phyloP scores from a whole-genome alignment of 2,888 invertebrate species.

The Rapana venosa region DNA sequence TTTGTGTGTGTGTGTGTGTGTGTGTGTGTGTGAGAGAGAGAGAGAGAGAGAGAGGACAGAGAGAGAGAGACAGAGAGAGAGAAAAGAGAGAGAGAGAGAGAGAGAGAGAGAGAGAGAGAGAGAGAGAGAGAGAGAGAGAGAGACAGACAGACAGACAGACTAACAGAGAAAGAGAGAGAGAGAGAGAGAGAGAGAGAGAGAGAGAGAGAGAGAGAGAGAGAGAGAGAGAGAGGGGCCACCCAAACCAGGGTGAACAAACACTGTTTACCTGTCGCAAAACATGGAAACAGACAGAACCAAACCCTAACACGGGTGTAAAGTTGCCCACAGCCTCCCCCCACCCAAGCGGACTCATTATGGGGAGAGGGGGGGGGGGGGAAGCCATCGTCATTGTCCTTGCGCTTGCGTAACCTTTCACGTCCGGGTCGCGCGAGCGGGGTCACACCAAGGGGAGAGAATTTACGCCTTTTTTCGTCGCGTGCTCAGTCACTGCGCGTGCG shows the following conservation, averaged over 20 bases:
- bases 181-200: background rate
- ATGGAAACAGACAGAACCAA: background rate
- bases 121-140: background rate
- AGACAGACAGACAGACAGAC: background rate
- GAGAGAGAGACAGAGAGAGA: background rate
- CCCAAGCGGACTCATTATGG: background rate
- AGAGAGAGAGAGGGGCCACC: background rate
- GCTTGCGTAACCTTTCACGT: background rate
- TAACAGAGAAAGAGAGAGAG: background rate
- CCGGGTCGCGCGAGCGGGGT: background rate
- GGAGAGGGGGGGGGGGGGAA: background rate
- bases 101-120: background rate
- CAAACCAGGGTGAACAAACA: background rate
- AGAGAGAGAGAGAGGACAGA: background rate
- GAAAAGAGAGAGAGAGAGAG: background rate
- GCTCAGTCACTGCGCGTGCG: background rate
- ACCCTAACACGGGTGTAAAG: background rate
- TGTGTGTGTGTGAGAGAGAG: background rate
- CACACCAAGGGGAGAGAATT: background rate
- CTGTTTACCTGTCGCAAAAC: background rate
- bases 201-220: background rate
- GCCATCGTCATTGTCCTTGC: background rate
- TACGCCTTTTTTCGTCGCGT: conserved; percentile 24
- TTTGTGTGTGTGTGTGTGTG: conserved; percentile 12
- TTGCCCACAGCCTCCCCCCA: background rate